Percentiles rank a stretch among this genome's conserved stretches.
Evolutionary conservation across 2,888 invertebrate species (phyloP).

Genomic region (Stenotaenia linearis): DNA sequence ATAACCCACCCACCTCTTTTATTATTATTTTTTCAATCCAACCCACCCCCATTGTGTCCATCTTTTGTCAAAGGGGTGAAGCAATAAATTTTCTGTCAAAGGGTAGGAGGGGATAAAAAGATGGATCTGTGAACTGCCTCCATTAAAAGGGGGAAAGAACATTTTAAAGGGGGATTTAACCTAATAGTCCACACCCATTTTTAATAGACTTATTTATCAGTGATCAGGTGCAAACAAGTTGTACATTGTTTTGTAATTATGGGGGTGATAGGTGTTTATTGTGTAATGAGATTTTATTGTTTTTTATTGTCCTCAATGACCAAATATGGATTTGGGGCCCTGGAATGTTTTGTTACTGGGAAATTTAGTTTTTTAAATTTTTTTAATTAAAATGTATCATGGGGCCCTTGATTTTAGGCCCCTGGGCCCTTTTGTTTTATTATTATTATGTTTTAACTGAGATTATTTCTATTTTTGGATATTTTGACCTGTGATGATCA

Average conservation of each 20-base stretch:
- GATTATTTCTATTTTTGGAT: too few relatives aligned
- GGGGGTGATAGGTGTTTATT: not conserved
- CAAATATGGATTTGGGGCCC: too few relatives aligned
- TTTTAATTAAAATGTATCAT: too few relatives aligned
- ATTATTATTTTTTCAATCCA: not conserved
- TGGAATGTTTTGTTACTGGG: too few relatives aligned
- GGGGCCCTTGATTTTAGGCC: too few relatives aligned
- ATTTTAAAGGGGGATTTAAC: not conserved
- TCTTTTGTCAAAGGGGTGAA: not conserved
- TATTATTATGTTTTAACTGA: too few relatives aligned
- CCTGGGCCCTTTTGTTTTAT: too few relatives aligned
- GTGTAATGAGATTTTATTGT: not conserved
- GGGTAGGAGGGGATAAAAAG: not conserved
- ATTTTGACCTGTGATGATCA: too few relatives aligned
- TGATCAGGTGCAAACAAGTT: not conserved
- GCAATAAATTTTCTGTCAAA: constrained; percentile 8
- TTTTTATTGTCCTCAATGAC: too few relatives aligned
- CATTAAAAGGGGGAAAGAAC: constrained; percentile 1
- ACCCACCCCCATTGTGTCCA: not conserved
- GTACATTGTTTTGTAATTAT: not conserved
- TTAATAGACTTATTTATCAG: not conserved
- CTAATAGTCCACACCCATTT: constrained; percentile 8
- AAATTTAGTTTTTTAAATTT: too few relatives aligned
- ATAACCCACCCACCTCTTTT: not conserved
- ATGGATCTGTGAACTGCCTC: constrained; percentile 8